These are phyloP conservation scores for Leptodactylus fallax DNA, from an alignment of 2,797 vertebrate genomes.

Conservation along the genomic window DNA sequence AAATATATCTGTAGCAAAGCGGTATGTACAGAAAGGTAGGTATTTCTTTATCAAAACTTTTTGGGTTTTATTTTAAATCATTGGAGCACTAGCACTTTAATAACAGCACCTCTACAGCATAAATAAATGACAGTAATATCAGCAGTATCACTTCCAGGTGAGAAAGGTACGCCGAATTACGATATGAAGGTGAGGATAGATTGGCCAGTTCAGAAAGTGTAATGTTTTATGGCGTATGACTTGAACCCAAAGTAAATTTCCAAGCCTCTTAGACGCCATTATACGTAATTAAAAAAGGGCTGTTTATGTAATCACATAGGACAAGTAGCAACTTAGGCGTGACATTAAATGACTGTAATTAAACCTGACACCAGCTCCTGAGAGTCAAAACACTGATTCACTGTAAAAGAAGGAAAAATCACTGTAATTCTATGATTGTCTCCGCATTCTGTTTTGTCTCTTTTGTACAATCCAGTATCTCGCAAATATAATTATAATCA, in stretches of 20 bases:
- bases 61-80: not conserved
- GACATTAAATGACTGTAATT: constrained; percentile 59
- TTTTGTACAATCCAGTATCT: constrained; percentile 9
- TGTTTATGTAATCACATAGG: constrained; percentile 56
- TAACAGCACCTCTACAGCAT: too few species aligned
- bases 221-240: not conserved
- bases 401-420: constrained; percentile 41
- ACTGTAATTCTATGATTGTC: constrained; percentile 18
- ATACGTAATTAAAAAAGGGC: constrained; percentile 47
- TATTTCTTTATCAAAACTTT: not conserved
- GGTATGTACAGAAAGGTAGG: too few species aligned
- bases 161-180: not conserved
- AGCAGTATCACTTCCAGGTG: not conserved
- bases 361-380: constrained; percentile 44
- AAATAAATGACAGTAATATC: too few species aligned
- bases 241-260: not conserved
- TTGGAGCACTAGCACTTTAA: not conserved
- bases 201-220: not conserved
- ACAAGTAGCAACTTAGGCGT: constrained; percentile 47
- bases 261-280: not conserved
- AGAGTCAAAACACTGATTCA: constrained; percentile 62
- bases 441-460: constrained; percentile 10
- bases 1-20: not conserved
- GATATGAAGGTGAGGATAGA: not conserved
- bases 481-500: constrained; percentile 48